Conservation (phyloP, 2,113 vertebrate species). For the Chunga burmeisteri region DNA sequence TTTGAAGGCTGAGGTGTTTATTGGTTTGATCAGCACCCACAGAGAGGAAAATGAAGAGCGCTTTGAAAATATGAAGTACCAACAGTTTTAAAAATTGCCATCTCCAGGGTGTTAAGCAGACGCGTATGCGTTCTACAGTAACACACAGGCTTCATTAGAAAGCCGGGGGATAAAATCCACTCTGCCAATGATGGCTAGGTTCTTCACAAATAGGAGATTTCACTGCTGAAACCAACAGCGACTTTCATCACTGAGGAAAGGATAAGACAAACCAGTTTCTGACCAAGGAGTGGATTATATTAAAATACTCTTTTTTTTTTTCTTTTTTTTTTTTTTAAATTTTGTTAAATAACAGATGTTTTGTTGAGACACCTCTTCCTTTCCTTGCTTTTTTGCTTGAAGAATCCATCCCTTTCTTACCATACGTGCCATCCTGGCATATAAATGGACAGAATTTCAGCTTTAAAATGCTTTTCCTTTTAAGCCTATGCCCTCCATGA, state of each 20-base stretch:
- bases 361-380: background rate
- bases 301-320: background rate
- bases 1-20: constrained; percentile 27
- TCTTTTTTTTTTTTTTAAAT: background rate
- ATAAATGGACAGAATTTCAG: background rate
- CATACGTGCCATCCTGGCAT: background rate
- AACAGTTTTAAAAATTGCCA: constrained; percentile 27
- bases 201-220: background rate
- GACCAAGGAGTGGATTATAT: background rate
- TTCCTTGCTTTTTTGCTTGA: background rate
- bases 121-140: background rate
- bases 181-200: background rate
- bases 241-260: background rate
- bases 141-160: background rate
- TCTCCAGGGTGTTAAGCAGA: constrained; percentile 1
- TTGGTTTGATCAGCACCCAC: constrained; percentile 29
- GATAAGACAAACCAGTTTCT: background rate
- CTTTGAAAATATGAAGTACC: constrained; percentile 10
- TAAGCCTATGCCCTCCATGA: background rate
- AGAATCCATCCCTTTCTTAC: background rate
- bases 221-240: background rate
- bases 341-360: background rate
- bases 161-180: background rate
- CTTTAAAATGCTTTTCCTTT: background rate
- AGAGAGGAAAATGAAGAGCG: constrained; percentile 33